Percentiles rank a stretch among this genome's conserved stretches.
Conservation (phyloP, 2,888 invertebrate genomes). For the Ischnura elegans region DNA sequence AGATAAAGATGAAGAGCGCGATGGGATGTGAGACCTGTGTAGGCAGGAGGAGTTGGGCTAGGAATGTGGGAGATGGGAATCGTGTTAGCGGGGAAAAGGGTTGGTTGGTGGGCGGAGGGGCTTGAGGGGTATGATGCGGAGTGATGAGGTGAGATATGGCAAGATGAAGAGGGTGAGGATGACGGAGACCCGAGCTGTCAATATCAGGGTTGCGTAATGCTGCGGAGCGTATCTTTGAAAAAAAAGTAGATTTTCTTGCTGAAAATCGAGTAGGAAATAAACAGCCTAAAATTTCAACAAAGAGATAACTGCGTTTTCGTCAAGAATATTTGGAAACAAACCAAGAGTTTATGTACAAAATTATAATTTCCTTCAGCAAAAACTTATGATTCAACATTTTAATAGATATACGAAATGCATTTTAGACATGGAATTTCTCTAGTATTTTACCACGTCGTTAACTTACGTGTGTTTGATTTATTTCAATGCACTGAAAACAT, state of each 20-base stretch:
- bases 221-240: not conserved
- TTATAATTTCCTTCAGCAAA: no score
- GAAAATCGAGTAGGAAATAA: not conserved
- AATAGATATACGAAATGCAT: no score
- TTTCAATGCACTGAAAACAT: no score
- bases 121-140: not conserved
- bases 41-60: not conserved
- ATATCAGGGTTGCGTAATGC: not conserved
- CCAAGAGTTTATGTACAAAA: no score
- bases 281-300: no score
- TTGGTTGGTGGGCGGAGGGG: not conserved
- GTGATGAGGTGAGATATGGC: conserved; percentile 23
- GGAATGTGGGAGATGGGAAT: not conserved
- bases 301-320: no score
- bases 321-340: no score
- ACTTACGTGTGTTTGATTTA: no score
- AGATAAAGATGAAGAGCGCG: not conserved
- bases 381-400: no score
- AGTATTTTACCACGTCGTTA: no score
- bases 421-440: no score
- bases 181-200: conserved; percentile 1
- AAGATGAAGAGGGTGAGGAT: not conserved
- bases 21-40: not conserved
- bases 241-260: not conserved
- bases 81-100: conserved; percentile 23